A percentile compares a stretch with the other conserved stretches of the same genome.
Evolutionary conservation across 2,888 invertebrate species (phyloP).

Genomic region (Helicoverpa assulta): DNA sequence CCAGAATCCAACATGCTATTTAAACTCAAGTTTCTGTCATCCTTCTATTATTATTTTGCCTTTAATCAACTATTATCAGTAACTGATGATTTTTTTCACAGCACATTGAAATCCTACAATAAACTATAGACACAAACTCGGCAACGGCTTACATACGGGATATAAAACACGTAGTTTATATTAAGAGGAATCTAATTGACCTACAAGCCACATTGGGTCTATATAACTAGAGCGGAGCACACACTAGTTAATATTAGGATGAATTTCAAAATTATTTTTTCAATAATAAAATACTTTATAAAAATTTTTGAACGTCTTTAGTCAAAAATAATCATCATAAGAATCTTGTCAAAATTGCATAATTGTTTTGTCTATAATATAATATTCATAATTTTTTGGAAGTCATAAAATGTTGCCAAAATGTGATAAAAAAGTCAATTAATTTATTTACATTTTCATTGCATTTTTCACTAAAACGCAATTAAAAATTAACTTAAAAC

Average conservation of each 20-base stretch:
- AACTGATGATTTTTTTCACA: background rate
- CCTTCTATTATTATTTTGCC: too few species aligned
- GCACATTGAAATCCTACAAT: background rate
- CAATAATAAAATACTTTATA: background rate
- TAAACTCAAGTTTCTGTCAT: too few species aligned
- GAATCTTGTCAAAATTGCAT: constrained; percentile 4
- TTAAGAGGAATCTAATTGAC: constrained; percentile 81
- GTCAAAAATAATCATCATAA: constrained; percentile 25
- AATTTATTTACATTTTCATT: constrained; percentile 43
- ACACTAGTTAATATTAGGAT: constrained; percentile 51
- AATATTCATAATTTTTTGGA: background rate
- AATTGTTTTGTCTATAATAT: background rate
- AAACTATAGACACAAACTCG: constrained; percentile 1
- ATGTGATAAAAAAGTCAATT: constrained; percentile 19
- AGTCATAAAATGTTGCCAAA: constrained; percentile 1
- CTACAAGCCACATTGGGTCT: constrained; percentile 83
- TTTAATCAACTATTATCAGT: too few species aligned
- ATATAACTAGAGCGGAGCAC: constrained; percentile 53
- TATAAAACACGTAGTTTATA: constrained; percentile 51
- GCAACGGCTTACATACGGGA: constrained; percentile 40
- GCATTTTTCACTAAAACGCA: background rate
- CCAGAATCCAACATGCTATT: too few species aligned
- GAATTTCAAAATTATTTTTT: background rate
- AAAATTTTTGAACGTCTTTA: background rate
- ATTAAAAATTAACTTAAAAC: constrained; percentile 4